Percentiles rank a stretch among this genome's conserved stretches.
Conservation (phyloP, 2,888 invertebrate genomes). For the Argyresthia albistria region DNA sequence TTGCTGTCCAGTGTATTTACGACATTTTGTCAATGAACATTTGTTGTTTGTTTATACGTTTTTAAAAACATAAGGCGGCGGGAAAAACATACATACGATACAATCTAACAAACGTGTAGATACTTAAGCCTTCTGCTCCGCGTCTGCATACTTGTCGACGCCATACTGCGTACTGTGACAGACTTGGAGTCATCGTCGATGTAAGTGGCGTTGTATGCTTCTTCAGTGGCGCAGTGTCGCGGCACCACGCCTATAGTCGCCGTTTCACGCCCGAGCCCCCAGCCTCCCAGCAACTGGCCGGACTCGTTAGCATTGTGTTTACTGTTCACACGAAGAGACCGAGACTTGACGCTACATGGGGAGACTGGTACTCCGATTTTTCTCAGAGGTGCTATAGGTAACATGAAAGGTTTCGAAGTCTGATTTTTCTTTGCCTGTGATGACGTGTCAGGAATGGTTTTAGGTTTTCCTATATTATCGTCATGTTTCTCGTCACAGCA, state of each 20-base stretch:
- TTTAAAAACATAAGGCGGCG: no score
- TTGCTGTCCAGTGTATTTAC: no score
- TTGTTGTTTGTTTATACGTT: no score
- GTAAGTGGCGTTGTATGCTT: background rate
- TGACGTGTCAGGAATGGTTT: background rate
- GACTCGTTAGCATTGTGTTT: background rate
- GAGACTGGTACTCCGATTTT: background rate
- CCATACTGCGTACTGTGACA: background rate
- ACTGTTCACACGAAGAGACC: background rate
- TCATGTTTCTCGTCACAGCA: background rate
- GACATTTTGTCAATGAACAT: no score
- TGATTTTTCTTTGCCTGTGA: background rate
- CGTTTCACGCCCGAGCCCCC: background rate
- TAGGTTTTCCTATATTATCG: background rate
- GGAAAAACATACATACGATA: no score
- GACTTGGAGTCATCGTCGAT: background rate
- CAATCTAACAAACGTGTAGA: background rate
- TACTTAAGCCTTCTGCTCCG: background rate
- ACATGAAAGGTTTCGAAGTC: background rate
- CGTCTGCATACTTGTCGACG: background rate
- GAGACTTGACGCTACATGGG: background rate
- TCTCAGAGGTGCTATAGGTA: background rate
- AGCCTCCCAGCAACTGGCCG: background rate
- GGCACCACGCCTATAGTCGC: constrained; percentile 1
- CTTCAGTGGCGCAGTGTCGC: background rate